Base-by-base conservation (phyloP, 1,140 invertebrate species). In the Polypedilum pembai region DNA sequence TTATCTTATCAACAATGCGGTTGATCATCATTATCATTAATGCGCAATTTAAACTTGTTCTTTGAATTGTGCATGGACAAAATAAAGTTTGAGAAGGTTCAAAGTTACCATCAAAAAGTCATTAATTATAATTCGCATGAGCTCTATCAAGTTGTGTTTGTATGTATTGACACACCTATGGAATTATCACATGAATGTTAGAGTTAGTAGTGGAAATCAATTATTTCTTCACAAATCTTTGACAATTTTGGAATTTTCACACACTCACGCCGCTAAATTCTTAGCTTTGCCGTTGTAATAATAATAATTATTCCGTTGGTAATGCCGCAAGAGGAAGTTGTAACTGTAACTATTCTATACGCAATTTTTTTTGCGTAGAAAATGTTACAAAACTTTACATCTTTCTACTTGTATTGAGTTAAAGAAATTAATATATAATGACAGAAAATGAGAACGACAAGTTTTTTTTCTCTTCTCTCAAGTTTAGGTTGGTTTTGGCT, bases 111-210 rank as follows among this genome's bases (percentile, higher is more conserved):
- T 15, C 2, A 33, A 56, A 56, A 56, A 56, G 12, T 56, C 45
- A 56, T 56, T 56, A 56, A 56, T 56, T 56, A 56, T 56, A 56
- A 56, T 56, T 56, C 15, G 12, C n/a, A 12, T 56, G 24, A 33
- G n/a, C 15, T 7, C 41, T 45, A 8, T 45, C 41, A 45, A 10
- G n/a, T 56, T 12, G 45, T 56, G 12, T n/a, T 56, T 56, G 45
- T 45, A 56, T 56, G n/a, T 56, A 56, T 56, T n/a, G 45, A 56
- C 45, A 56, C 45, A 56, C 45, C 45, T 56, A n/a, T 56, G 8
- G 24, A 33, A 33, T 33, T 33, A 33, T 33, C 24, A 3, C 24
- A 33, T 33, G 24, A 33, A 33, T 33, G 24, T 33, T 33, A 5
- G 5, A 33, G 24, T 5, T 33, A 33, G 24, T 5, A 33, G 24